Evolutionary conservation across 2,797 vertebrate genomes (phyloP).

Genomic region (Lagocephalus sceleratus): DNA sequence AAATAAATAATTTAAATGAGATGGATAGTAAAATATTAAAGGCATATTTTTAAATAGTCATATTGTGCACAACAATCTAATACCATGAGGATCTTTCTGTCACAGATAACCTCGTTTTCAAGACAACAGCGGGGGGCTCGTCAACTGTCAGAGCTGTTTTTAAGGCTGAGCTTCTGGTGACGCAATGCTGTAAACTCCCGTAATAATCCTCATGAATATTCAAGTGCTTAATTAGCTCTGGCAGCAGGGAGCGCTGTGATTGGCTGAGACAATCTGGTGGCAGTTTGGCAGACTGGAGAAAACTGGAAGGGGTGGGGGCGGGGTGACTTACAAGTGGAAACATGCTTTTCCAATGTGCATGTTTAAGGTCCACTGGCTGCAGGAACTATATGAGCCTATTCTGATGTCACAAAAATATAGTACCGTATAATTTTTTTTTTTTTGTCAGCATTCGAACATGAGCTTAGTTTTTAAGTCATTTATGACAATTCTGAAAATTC

Average conservation of each 20-base stretch:
- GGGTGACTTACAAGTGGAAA: slow-evolving; percentile 2
- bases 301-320: slow-evolving; percentile 16
- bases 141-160: slow-evolving; percentile 15
- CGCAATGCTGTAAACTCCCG: slow-evolving; percentile 43
- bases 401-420: too few relatives aligned
- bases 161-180: slow-evolving; percentile 36
- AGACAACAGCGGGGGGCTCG: background rate
- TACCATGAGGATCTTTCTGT: too few relatives aligned
- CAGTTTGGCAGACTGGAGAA: slow-evolving; percentile 41
- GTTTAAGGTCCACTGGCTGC: background rate
- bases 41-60: too few relatives aligned
- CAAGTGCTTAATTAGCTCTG: slow-evolving; percentile 39
- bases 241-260: slow-evolving; percentile 28
- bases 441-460: too few relatives aligned
- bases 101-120: background rate
- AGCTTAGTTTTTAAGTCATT: too few relatives aligned
- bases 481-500: too few relatives aligned
- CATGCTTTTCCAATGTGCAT: slow-evolving; percentile 5
- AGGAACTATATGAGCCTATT: background rate
- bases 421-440: too few relatives aligned
- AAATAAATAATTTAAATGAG: background rate
- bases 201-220: slow-evolving; percentile 58
- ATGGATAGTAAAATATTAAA: too few relatives aligned
- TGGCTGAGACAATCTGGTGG: slow-evolving; percentile 39
- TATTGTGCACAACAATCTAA: too few relatives aligned